phyloP scores from a whole-genome alignment of 2,113 vertebrate species.

The Cichladusa arquata region DNA sequence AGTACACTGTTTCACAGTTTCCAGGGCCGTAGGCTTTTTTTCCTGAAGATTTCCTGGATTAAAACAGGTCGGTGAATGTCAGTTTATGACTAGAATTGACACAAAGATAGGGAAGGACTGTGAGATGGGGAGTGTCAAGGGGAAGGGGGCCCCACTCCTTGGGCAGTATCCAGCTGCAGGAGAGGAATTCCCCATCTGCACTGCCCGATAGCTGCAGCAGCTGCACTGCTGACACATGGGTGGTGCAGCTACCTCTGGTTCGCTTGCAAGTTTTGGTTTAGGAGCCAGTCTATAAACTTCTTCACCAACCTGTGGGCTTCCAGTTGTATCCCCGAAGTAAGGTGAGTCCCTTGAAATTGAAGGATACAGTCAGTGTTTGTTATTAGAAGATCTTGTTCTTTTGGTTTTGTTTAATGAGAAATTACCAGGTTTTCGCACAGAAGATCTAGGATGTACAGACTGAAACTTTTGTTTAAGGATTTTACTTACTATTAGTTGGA shows the following conservation, averaged over 20 bases:
- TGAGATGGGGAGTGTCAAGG: not conserved
- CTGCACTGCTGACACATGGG: rapidly evolving
- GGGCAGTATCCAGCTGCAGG: not conserved
- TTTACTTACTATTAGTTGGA: not conserved
- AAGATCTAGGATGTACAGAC: not conserved
- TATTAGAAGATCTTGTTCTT: not conserved
- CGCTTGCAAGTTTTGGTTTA: not conserved
- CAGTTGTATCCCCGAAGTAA: not conserved
- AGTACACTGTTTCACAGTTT: not conserved
- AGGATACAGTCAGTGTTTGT: not conserved
- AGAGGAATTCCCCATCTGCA: rapidly evolving
- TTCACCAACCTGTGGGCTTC: not conserved
- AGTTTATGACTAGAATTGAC: not conserved
- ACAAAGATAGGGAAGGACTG: not conserved
- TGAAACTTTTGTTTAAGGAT: not conserved
- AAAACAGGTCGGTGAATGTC: not conserved
- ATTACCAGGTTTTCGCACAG: not conserved
- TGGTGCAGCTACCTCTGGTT: not conserved
- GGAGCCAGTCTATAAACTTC: not conserved
- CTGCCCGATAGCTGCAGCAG: not conserved
- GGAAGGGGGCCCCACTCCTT: not conserved
- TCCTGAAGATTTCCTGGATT: not conserved
- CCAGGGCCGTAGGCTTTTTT: not conserved
- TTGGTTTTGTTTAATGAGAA: not conserved
- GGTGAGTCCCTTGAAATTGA: not conserved